Percentiles rank a stretch among this genome's conserved stretches.
Conservation (phyloP, 1,140 invertebrate species). For the Saccostrea cuccullata region DNA sequence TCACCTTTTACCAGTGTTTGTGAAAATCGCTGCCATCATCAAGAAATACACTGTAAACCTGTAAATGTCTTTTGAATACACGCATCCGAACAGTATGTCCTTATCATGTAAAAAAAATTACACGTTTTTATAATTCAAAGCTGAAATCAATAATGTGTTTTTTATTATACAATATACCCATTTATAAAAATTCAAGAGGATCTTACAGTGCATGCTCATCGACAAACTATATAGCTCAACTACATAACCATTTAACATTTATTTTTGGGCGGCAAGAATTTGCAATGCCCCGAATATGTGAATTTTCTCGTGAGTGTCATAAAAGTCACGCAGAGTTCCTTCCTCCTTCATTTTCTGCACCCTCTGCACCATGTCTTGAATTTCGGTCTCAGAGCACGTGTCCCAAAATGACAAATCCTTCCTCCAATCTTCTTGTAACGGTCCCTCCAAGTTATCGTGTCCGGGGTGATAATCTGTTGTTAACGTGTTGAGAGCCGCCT, state of each 20-base stretch:
- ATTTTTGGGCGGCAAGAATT: conserved; percentile 25
- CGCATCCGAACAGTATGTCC: too few species aligned
- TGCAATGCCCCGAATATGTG: background rate
- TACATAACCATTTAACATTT: too few species aligned
- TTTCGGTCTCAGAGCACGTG: background rate
- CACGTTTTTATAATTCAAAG: too few species aligned
- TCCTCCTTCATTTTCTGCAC: conserved; percentile 11
- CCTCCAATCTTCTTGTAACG: conserved; percentile 27
- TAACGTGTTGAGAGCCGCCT: background rate
- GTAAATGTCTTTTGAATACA: too few species aligned
- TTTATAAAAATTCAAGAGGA: too few species aligned
- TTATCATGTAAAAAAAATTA: too few species aligned
- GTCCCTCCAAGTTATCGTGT: conserved; percentile 7
- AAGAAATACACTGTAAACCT: too few species aligned
- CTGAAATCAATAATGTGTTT: too few species aligned
- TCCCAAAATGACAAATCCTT: background rate
- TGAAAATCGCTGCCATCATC: too few species aligned
- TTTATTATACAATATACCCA: too few species aligned
- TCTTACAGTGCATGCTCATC: too few species aligned
- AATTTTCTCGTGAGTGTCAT: background rate
- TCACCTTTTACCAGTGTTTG: too few species aligned
- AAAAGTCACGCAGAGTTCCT: background rate
- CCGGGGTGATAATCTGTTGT: background rate
- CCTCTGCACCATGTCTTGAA: background rate
- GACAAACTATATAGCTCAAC: background rate